These are phyloP conservation scores for Hesperia comma DNA, from an alignment of 2,888 invertebrate genomes.

Conservation along the genomic window DNA sequence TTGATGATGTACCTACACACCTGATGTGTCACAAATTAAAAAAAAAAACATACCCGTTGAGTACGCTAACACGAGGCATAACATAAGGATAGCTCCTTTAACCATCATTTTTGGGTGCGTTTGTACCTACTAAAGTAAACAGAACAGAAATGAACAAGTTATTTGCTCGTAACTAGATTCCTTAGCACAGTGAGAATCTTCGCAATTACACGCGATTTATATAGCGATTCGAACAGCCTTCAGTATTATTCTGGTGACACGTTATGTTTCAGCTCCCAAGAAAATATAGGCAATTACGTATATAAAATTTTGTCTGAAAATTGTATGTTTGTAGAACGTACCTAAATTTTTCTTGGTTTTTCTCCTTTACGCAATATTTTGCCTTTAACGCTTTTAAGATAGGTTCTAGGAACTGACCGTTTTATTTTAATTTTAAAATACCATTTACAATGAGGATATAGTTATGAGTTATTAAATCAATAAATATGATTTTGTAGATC, in stretches of 20 bases:
- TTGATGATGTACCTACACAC: too few relatives aligned
- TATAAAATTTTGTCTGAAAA: neutral
- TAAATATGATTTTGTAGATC: too few relatives aligned
- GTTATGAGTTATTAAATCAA: too few relatives aligned
- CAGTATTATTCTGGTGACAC: conserved; percentile 4
- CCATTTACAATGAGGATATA: too few relatives aligned
- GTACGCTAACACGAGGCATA: neutral
- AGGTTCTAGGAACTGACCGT: too few relatives aligned
- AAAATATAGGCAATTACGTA: neutral
- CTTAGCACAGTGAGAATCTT: neutral
- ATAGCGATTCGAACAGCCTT: conserved; percentile 1
- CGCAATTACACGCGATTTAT: conserved; percentile 8
- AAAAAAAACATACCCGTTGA: conserved; percentile 2
- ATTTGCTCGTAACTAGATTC: neutral
- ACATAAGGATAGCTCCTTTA: conserved; percentile 3
- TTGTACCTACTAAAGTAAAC: too few relatives aligned
- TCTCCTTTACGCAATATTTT: too few relatives aligned
- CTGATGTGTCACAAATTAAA: too few relatives aligned
- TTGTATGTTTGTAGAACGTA: neutral
- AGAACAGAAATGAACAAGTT: neutral
- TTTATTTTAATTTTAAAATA: too few relatives aligned
- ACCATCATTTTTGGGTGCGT: neutral
- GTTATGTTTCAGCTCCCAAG: neutral
- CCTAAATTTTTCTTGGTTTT: too few relatives aligned
- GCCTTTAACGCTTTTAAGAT: too few relatives aligned